Percentiles rank a stretch among this genome's conserved stretches.
Conservation (phyloP, 2,113 vertebrate genomes). For the Falco punctatus region DNA sequence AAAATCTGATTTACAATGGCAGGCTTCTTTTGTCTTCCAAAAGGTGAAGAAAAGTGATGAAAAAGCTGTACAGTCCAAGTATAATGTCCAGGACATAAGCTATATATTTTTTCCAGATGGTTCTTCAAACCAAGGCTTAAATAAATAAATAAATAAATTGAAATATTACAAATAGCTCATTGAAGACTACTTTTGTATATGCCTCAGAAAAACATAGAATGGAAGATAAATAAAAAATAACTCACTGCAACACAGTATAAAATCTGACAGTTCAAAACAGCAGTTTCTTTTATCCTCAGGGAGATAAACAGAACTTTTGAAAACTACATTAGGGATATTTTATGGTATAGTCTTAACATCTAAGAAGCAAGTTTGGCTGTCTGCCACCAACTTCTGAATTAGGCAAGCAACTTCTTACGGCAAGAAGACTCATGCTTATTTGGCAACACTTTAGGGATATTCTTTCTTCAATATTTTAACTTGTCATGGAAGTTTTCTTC, state of each 20-base stretch:
- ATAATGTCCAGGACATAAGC: not conserved
- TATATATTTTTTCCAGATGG: not conserved
- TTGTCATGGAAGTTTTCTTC: conserved; percentile 1
- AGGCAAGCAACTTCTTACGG: conserved; percentile 37
- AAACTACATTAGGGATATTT: conserved; percentile 73
- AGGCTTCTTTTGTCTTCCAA: not conserved
- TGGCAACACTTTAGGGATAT: conserved; percentile 33
- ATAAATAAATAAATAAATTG: conserved; percentile 45
- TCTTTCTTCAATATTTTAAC: conserved; percentile 38
- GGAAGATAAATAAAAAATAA: conserved; percentile 77
- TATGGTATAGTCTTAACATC: conserved; percentile 63
- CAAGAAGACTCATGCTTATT: conserved; percentile 11
- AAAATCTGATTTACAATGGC: not conserved
- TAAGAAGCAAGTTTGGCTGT: conserved; percentile 45
- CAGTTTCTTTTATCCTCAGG: conserved; percentile 61
- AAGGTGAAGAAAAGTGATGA: not conserved
- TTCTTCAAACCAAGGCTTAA: conserved; percentile 68
- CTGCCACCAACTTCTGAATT: conserved; percentile 28
- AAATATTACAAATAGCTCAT: conserved; percentile 68
- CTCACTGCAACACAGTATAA: conserved; percentile 58
- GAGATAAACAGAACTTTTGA: conserved; percentile 75
- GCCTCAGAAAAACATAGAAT: conserved; percentile 63
- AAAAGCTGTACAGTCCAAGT: not conserved
- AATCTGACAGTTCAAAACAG: conserved; percentile 75
- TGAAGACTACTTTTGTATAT: conserved; percentile 72